Percentiles rank a stretch among this genome's conserved stretches.
These are phyloP conservation scores for Sabatieria punctata DNA, from an alignment of 2,888 invertebrate species.

Conservation along the genomic window DNA sequence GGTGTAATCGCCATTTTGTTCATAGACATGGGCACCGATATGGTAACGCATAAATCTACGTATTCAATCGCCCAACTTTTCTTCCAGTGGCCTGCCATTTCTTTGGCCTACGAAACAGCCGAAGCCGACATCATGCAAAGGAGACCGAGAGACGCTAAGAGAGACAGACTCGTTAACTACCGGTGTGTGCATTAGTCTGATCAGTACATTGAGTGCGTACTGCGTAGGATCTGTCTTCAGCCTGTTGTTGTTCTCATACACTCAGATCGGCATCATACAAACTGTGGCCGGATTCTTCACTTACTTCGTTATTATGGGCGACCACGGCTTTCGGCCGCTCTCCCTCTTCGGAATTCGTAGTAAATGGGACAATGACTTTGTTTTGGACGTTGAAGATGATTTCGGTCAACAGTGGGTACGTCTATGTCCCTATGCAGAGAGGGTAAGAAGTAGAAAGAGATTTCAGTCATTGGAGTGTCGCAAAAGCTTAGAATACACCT, in stretches of 20 bases:
- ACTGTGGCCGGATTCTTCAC: constrained; percentile 36
- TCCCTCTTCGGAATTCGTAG: neutral
- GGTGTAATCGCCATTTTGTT: constrained; percentile 39
- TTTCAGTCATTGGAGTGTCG: constrained; percentile 27
- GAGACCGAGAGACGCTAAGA: constrained; percentile 42
- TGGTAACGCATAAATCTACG: constrained; percentile 23
- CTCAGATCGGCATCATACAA: constrained; percentile 38
- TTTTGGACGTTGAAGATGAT: neutral
- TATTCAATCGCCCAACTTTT: neutral
- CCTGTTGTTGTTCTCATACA: constrained; percentile 36
- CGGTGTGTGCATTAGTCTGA: too few species aligned
- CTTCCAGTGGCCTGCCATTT: constrained; percentile 50
- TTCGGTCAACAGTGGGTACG: neutral
- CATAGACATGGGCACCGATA: constrained; percentile 39
- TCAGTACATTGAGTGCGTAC: neutral
- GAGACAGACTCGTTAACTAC: constrained; percentile 48
- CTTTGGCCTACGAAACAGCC: constrained; percentile 49
- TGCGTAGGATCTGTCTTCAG: neutral
- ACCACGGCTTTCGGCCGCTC: neutral
- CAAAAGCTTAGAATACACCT: constrained; percentile 33
- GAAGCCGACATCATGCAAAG: constrained; percentile 53
- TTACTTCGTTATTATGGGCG: constrained; percentile 25
- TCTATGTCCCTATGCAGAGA: too few species aligned
- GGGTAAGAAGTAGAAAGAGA: neutral
- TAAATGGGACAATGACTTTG: constrained; percentile 9